phyloP scores from a whole-genome alignment of 1,140 invertebrate genomes.

The Drosophila funebris region DNA sequence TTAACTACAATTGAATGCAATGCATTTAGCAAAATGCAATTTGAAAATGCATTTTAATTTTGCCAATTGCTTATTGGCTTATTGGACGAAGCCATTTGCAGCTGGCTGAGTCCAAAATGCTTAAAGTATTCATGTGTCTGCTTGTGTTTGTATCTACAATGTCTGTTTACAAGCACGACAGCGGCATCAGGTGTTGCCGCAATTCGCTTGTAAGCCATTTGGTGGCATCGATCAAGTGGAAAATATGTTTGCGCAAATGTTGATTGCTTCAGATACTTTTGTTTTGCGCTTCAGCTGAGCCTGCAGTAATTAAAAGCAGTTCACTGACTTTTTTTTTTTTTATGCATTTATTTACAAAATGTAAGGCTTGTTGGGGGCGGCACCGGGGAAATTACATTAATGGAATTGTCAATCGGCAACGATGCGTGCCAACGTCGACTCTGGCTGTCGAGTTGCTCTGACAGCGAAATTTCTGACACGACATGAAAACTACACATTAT shows the following conservation, averaged over 20 bases:
- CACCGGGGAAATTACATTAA: neutral
- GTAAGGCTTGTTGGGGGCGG: neutral
- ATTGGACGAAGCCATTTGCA: too few relatives aligned
- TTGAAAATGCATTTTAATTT: conserved; percentile 22
- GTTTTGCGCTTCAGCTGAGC: conserved; percentile 15
- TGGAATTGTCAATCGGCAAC: conserved; percentile 46
- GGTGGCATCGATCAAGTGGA: conserved; percentile 41
- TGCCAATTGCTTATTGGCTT: conserved; percentile 29
- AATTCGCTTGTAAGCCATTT: conserved; percentile 31
- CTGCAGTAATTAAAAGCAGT: conserved; percentile 36
- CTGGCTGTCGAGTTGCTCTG: conserved; percentile 17
- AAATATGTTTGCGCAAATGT: conserved; percentile 40
- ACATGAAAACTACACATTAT: conserved; percentile 17
- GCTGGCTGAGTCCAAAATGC: conserved; percentile 23
- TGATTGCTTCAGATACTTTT: conserved; percentile 24
- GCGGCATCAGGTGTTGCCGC: conserved; percentile 36
- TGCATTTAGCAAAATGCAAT: conserved; percentile 30
- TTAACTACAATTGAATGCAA: conserved; percentile 19
- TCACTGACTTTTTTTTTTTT: conserved; percentile 33
- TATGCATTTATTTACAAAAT: neutral
- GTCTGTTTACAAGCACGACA: conserved; percentile 1
- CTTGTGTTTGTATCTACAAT: conserved; percentile 11
- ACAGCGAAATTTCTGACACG: conserved; percentile 44
- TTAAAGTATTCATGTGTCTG: neutral
- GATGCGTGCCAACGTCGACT: conserved; percentile 43